Evolutionary conservation across 2,888 invertebrate species (phyloP).

Genomic region (Dermolepida albohirtum): DNA sequence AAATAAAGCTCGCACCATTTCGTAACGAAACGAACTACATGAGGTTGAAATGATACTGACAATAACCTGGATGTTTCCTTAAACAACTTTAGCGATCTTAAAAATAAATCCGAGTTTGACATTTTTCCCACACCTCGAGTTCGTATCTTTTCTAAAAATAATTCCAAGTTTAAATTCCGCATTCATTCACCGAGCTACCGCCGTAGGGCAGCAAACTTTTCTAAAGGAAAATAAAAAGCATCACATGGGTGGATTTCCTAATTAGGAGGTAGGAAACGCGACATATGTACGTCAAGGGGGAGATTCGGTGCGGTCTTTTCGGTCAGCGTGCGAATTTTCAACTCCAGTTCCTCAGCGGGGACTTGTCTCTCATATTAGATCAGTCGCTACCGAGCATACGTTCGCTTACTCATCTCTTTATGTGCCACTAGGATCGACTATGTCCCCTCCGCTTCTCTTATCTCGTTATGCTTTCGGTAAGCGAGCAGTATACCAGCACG

Average conservation of each 20-base stretch:
- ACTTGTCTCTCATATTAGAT: conserved; percentile 33
- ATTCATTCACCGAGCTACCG: conserved; percentile 1
- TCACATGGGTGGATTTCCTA: conserved; percentile 34
- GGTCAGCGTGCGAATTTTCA: conserved; percentile 39
- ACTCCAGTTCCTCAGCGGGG: conserved; percentile 12
- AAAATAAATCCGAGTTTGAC: neutral
- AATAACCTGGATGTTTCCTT: too few species aligned
- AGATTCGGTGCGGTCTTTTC: conserved; percentile 23
- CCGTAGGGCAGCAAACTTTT: conserved; percentile 16
- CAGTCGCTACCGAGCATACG: conserved; percentile 16
- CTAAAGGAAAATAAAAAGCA: conserved; percentile 8
- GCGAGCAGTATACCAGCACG: too few species aligned
- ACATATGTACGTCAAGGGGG: conserved; percentile 17
- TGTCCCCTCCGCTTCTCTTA: too few species aligned
- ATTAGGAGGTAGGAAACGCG: conserved; percentile 32
- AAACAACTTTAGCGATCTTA: too few species aligned
- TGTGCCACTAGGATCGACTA: too few species aligned
- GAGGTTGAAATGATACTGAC: too few species aligned
- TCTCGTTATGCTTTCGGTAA: too few species aligned
- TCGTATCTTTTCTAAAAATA: conserved; percentile 13
- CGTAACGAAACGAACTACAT: too few species aligned
- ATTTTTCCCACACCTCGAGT: conserved; percentile 26
- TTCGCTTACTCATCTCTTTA: conserved; percentile 33
- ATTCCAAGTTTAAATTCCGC: conserved; percentile 1
- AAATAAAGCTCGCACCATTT: too few species aligned